These are phyloP conservation scores for Melanotus villosus DNA, from an alignment of 2,888 invertebrate genomes.

Conservation along the genomic window DNA sequence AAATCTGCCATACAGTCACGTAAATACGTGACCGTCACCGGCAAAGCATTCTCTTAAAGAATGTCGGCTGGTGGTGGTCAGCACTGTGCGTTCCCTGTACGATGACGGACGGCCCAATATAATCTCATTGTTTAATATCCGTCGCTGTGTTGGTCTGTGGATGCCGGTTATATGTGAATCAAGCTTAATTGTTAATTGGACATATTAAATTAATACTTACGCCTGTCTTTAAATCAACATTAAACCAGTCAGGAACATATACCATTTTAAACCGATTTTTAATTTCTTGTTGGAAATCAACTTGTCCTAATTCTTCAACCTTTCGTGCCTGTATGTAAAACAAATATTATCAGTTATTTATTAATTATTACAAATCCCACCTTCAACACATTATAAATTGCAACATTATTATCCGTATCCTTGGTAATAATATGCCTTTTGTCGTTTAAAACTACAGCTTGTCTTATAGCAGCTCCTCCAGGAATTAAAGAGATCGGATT, in stretches of 20 bases:
- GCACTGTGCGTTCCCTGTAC: too few species aligned
- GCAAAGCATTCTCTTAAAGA: too few species aligned
- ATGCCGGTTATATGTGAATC: too few species aligned
- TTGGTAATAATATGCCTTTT: conserved; percentile 96
- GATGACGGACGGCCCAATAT: too few species aligned
- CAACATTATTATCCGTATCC: conserved; percentile 92
- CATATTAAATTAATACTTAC: conserved; percentile 73
- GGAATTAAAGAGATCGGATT: conserved; percentile 73
- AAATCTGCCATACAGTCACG: too few species aligned
- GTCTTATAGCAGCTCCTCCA: conserved; percentile 95
- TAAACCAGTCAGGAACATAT: conserved; percentile 99
- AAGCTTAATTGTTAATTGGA: too few species aligned
- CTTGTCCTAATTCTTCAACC: conserved; percentile 90
- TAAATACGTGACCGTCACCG: too few species aligned
- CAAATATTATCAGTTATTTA: background rate
- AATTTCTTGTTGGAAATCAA: conserved; percentile 94
- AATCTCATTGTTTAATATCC: too few species aligned
- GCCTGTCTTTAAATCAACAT: conserved; percentile 98
- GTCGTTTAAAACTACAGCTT: conserved; percentile 94
- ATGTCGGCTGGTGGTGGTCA: too few species aligned
- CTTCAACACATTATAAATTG: conserved; percentile 94
- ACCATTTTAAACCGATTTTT: conserved; percentile 94
- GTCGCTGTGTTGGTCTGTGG: too few species aligned
- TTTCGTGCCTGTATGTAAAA: conserved; percentile 74
- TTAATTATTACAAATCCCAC: too few species aligned